Conservation (phyloP, 2,888 invertebrate genomes). For the Heliconius aoede region DNA sequence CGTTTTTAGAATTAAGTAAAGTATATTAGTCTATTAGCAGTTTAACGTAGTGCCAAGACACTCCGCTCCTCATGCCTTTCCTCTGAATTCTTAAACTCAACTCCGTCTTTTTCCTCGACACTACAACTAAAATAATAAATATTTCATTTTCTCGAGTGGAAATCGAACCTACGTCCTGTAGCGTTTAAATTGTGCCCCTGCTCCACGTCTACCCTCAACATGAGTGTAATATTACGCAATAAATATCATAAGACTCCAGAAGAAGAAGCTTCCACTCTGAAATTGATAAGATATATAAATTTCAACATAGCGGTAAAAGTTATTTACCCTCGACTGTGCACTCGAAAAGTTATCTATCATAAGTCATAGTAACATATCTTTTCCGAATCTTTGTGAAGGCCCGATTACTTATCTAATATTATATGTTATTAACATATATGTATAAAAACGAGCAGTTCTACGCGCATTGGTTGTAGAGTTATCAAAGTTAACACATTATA, state of each 20-base stretch:
- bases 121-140: no score
- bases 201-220: no score
- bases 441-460: constrained; percentile 34
- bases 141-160: no score
- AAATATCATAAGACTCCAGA: not conserved
- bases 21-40: no score
- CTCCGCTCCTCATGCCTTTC: no score
- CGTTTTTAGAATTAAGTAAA: no score
- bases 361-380: constrained; percentile 43
- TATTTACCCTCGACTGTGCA: constrained; percentile 37
- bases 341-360: constrained; percentile 27
- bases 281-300: constrained; percentile 5
- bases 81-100: no score
- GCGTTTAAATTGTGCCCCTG: no score
- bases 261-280: not conserved
- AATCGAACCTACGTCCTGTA: no score
- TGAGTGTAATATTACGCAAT: not conserved
- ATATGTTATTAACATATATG: constrained; percentile 40
- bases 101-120: no score
- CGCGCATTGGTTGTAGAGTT: constrained; percentile 34
- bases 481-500: constrained; percentile 23
- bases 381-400: constrained; percentile 45
- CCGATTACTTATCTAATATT: constrained; percentile 46
- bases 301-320: constrained; percentile 35
- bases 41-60: no score